Conservation (phyloP, 1,140 invertebrate genomes). For the Psilanteris sp. region DNA sequence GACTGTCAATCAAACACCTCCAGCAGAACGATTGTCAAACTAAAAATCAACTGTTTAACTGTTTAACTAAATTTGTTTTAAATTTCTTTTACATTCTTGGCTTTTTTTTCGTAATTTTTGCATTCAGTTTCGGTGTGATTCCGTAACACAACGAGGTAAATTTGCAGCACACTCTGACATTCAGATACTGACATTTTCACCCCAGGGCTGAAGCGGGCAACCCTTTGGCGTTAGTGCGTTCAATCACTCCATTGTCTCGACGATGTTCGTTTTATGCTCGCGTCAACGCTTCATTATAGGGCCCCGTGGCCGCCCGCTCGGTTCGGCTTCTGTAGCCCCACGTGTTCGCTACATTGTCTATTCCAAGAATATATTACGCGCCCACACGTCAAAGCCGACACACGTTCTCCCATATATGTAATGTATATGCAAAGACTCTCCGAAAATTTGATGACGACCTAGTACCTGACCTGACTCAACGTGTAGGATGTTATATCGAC, state of each 20-base stretch:
- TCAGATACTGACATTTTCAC: conserved; percentile 70
- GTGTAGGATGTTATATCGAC: conserved; percentile 1
- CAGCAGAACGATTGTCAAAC: too few species aligned
- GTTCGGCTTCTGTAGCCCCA: conserved; percentile 74
- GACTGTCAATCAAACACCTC: too few species aligned
- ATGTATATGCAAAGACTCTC: conserved; percentile 32
- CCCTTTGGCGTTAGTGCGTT: conserved; percentile 76
- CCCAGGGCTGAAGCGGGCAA: conserved; percentile 73
- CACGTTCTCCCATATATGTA: neutral
- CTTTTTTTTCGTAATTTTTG: too few species aligned
- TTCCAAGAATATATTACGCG: conserved; percentile 78
- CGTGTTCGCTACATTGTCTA: conserved; percentile 77
- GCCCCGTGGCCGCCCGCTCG: conserved; percentile 70
- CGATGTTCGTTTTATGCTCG: conserved; percentile 76
- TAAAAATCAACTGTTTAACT: too few species aligned
- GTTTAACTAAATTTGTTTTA: neutral
- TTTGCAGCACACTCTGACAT: conserved; percentile 69
- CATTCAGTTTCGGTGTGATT: too few species aligned
- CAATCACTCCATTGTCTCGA: conserved; percentile 78
- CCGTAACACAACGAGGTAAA: conserved; percentile 31
- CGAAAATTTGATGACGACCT: conserved; percentile 30
- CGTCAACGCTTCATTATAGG: conserved; percentile 79
- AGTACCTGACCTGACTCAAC: conserved; percentile 48
- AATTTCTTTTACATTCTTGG: conserved; percentile 1
- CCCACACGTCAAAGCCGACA: conserved; percentile 67